Evolutionary conservation across 2,113 vertebrate species (phyloP).

Genomic region (Ptychochromis oligacanthus): DNA sequence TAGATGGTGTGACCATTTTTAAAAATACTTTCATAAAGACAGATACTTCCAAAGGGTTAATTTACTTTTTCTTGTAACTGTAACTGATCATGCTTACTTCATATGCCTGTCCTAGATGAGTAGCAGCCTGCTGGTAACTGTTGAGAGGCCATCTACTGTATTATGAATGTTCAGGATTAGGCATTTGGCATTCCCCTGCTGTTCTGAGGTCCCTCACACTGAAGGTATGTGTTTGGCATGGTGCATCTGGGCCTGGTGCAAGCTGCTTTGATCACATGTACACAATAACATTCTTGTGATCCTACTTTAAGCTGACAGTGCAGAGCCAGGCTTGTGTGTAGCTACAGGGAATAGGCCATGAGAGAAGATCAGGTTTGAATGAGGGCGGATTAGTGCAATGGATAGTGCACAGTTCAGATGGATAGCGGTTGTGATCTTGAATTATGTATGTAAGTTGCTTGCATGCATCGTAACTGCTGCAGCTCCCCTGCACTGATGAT

Average conservation of each 20-base stretch:
- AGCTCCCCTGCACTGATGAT: conserved; percentile 15
- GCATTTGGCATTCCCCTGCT: conserved; percentile 61
- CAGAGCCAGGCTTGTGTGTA: conserved; percentile 56
- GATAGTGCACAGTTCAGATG: conserved; percentile 50
- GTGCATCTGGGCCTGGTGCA: conserved; percentile 49
- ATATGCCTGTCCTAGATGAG: conserved; percentile 21
- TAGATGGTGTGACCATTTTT: background rate
- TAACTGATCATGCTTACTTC: background rate
- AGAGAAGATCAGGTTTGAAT: conserved; percentile 60
- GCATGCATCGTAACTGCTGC: conserved; percentile 30
- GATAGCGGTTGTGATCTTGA: conserved; percentile 51
- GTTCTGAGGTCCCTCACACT: conserved; percentile 36
- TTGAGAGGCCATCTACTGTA: conserved; percentile 43
- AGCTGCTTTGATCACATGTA: conserved; percentile 74
- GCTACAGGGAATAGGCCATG: conserved; percentile 62
- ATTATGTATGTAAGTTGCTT: conserved; percentile 60
- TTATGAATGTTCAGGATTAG: conserved; percentile 70
- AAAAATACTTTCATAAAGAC: background rate
- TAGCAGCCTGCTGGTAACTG: conserved; percentile 33
- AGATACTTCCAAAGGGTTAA: background rate
- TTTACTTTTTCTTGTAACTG: background rate
- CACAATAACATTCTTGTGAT: conserved; percentile 66
- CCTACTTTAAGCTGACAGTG: conserved; percentile 67
- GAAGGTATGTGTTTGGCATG: conserved; percentile 54
- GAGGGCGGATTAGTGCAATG: conserved; percentile 54